Evolutionary conservation across 2,888 invertebrate species (phyloP).

Genomic region (Dioctria linearis): DNA sequence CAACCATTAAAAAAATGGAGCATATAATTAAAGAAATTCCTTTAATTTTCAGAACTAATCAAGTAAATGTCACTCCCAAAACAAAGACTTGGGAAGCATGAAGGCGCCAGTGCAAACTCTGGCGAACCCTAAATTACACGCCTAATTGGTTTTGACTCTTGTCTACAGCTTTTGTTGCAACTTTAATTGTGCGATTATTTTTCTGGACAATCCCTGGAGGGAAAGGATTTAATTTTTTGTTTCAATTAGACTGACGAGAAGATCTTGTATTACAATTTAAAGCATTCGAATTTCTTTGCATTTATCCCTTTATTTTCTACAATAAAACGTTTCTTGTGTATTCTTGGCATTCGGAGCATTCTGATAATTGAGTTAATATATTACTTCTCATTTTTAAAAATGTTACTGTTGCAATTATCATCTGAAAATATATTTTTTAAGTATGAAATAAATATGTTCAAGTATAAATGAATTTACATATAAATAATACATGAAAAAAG

Average conservation of each 20-base stretch:
- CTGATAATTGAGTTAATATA: too few relatives aligned
- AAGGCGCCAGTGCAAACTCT: conserved; percentile 43
- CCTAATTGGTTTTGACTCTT: conserved; percentile 52
- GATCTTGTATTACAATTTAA: neutral
- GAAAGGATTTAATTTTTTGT: conserved; percentile 40
- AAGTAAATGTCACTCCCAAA: conserved; percentile 15
- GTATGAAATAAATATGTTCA: too few relatives aligned
- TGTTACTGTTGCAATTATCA: too few relatives aligned
- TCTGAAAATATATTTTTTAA: too few relatives aligned
- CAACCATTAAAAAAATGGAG: conserved; percentile 32
- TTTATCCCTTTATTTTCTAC: too few relatives aligned
- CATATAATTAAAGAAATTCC: conserved; percentile 41
- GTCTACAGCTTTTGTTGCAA: conserved; percentile 51
- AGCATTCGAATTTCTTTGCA: too few relatives aligned
- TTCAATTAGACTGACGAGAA: conserved; percentile 23
- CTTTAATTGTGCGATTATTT: conserved; percentile 47
- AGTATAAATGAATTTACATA: too few relatives aligned
- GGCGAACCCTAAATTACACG: conserved; percentile 46
- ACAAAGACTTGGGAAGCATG: conserved; percentile 6
- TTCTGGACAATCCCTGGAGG: conserved; percentile 2
- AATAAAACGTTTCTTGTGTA: too few relatives aligned
- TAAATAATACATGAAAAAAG: too few relatives aligned
- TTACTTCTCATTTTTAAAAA: too few relatives aligned
- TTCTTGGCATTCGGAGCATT: too few relatives aligned
- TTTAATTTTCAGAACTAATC: conserved; percentile 40